Evolutionary conservation across 1,140 invertebrate species (phyloP), one percentile per base, ranked within the genome.

Genomic region (Listronotus oregonensis): DNA sequence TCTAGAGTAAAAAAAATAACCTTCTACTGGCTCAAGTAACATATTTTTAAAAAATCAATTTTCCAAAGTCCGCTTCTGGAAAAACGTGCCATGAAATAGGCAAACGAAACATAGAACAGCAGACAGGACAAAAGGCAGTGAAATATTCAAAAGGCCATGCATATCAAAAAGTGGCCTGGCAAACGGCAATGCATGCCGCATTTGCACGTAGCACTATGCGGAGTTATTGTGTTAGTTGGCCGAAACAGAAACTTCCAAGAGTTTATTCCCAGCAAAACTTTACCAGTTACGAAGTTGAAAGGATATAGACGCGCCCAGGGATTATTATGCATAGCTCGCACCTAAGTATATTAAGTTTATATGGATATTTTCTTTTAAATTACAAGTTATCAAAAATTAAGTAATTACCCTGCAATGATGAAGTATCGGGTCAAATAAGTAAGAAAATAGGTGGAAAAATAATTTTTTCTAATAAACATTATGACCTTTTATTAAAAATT

Each of bases 111-210:
- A 31, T 11, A 31, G 9, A 37, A 54, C 51, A 54, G 51, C 32
- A 39, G 27, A 56, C 40, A 59, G 42, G 52, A 55, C 60, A 54
- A 63, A 52, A 60, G 64, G 49, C 39, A 47, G 18, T 71, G 54
- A 71, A 71, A 71, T 65, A 71, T 71, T 71, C 57, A 71, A 42
- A 46, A 55, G 55, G 62, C 69, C 67, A 71, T 71, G 68, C 70
- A 71, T 71, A 71, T 59, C 56, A 67, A 71, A 71, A 67, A 61
- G 58, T 67, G 55, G 34, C 52, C 43, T 37, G 43, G 47, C 34
- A 61, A 57, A 55, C 18, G 52, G 50, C 57, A 66, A 39, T 59
- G 40, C 60, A 55, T 46, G 51, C 58, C 47, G 47, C 47, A 61
- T 61, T 61, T 40, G 42, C 60, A 61, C 58, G 58, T 61, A 61